Base-by-base conservation (phyloP, 2,797 vertebrate species). In the Synanceia verrucosa region DNA sequence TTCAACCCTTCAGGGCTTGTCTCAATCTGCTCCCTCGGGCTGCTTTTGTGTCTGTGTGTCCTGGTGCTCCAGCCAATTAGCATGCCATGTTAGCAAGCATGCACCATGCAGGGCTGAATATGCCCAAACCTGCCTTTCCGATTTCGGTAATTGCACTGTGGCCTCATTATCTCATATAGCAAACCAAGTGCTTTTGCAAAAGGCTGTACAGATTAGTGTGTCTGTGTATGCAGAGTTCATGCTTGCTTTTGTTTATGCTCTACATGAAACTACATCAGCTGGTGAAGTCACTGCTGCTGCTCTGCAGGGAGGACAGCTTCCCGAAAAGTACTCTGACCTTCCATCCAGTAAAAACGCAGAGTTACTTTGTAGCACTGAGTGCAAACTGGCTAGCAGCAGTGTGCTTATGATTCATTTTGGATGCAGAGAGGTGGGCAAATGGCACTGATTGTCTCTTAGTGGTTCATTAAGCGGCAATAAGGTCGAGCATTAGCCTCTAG, bases 101-200 rank as follows among this genome's bases (percentile, higher is more conserved):
- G 62, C 81, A 60, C 73, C 86, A 65, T 23, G 44, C 74, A 55
- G 81, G 73, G 80, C 19, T 36, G 83, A 87, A 77, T 76, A 70
- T 63, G 87, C 87, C 83, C 84, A 85, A 87, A 94, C 92, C 92
- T 88, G 94, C 89, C 90, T 83, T 66, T 79, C 85, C 66, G 71
- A 85, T 86, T 88, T 83, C 79, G 39, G 75, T 93, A 93, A 94
- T 93, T 92, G 83, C 79, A 58, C 74, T 76, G 80, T 55, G 66
- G 78, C 84, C 88, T 90, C 78, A 86, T 91, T 91, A 87, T 76
- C 71, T 82, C 75, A 70, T 70, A 65, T 37, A 26, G 71, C 79
- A 80, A 69, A 86, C 65, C 62, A 70, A 83, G 77, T 70, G 63
- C 44, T 66, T 33, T 53, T 62, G 72, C 26, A 57, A 68, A 72